Base-by-base conservation (phyloP, 1,140 invertebrate genomes). In the Papilio polytes region DNA sequence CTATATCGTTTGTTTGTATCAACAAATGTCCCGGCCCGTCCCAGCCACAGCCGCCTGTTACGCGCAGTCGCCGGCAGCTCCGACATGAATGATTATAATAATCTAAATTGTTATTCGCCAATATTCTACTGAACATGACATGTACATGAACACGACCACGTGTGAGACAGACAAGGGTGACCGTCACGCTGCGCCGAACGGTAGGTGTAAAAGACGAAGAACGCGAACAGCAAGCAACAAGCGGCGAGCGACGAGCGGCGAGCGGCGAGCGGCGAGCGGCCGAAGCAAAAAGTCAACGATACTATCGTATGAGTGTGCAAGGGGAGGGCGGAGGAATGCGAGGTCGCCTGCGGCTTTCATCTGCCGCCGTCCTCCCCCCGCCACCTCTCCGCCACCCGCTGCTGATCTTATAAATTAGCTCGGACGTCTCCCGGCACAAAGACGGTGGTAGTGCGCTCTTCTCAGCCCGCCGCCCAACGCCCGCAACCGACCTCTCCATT, bases 261-360 rank as follows among this genome's bases (percentile, higher is more conserved):
- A 26, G 26, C 26, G 26, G 48, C 48, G 48, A 51, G 13, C 48
- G 48, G 48, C 48, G 48, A 51, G 48, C 48, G 13, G 26, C 2
- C 13, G 20, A n/a, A 59, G n/a, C 56, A 59, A 59, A 59, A 59
- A 59, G 56, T 51, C 48, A 51, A 51, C 48, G 15, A 51, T 51
- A 18, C 48, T 51, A 2, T 51, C 48, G 48, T 51, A 18, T 51
- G 48, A 51, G 48, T 22, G 56, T 74, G 36, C 72, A 59, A 46
- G 74, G 44, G 44, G 18, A n/a, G n/a, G 74, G 46, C 72, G n/a
- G 41, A 74, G 36, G 26, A 76, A 76, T 76, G 74, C 74, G 74
- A 53, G 73, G 73, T 53, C 46, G 74, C 26, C 70, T 6, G 31
- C 70, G 41, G 59, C 59, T 63, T 63, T 63, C 22, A 63, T 63